Conservation (phyloP, 2,113 vertebrate genomes). For the Cyanoramphus novaezelandiae region DNA sequence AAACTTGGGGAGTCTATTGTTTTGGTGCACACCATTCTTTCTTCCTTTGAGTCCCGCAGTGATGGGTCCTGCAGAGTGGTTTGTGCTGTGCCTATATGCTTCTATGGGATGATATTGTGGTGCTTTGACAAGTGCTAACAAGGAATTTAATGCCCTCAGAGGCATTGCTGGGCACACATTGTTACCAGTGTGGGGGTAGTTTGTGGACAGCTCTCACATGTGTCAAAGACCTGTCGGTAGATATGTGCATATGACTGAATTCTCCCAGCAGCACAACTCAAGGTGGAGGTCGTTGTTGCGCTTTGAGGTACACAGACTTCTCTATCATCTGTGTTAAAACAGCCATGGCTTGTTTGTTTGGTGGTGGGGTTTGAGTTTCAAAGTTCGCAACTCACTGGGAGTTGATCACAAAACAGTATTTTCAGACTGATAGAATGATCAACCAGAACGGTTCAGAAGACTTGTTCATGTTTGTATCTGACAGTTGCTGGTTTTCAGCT, state of each 20-base stretch:
- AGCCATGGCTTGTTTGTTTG: neutral
- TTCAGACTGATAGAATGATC: neutral
- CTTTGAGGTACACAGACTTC: neutral
- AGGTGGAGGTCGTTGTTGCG: neutral
- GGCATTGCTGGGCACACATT: conserved; percentile 11
- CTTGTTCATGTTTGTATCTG: neutral
- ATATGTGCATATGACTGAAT: neutral
- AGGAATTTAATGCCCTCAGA: conserved; percentile 33
- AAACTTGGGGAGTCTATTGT: conserved; percentile 57
- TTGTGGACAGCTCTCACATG: neutral
- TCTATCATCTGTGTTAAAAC: neutral
- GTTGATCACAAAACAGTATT: neutral
- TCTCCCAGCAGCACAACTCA: neutral
- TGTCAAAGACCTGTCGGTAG: neutral
- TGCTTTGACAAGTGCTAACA: conserved; percentile 47
- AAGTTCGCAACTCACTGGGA: neutral
- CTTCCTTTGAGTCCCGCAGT: conserved; percentile 11
- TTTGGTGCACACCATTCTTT: conserved; percentile 45
- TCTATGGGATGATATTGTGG: conserved; percentile 28
- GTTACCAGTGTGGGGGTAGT: neutral
- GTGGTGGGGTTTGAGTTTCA: neutral
- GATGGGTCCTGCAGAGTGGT: conserved; percentile 50
- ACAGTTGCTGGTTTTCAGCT: neutral
- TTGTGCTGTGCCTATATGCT: conserved; percentile 11
- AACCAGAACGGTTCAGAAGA: neutral